Base-by-base conservation (phyloP, 2,113 vertebrate species). In the Gracilinanus agilis region DNA sequence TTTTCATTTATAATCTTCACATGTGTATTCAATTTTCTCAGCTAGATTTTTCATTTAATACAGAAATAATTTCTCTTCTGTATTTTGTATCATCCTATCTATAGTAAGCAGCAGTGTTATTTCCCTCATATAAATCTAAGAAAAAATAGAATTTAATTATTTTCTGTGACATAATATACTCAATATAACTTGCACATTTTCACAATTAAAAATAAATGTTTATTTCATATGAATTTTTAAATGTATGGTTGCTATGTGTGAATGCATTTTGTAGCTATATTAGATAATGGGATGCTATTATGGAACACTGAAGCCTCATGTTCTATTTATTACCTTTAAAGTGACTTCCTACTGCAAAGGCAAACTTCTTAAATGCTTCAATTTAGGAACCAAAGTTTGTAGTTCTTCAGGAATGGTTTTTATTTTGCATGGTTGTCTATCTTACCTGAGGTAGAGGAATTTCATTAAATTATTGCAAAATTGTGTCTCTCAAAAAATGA, bases 181-280 rank as follows among this genome's bases (percentile, higher is more conserved):
- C 49, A 91, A 0, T 61, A 9, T 95, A 44, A 34, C 13, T 75
- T 75, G n/a, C 5, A 89, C 27, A 49, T 92, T 94, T 53, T 94
- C 21, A 67, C 1, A 88, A 23, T 4, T 3, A 96, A 95, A 96
- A 2, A 83, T 0, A 10, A n/a, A 3, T 34, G 25, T n/a, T n/a
- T n/a, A 13, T 67, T 44, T 53, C 2, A 96, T 95, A 90, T n/a
- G 95, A 56, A 27, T 44, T 90, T 25, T 49, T 12, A 67, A 44
- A 94, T 88, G 0, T 6, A 90, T 91, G 90, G 56, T 44, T 29
- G 1, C 67, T 75, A 1, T 95, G 3, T 44, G 54, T 24, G 56
- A 55, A 75, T 67, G 88, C 54, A 53, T 9, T 89, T 21, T 0
- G 13, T 24, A 88, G 88, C 0, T 89, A 93, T 23, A n/a, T 91